A percentile compares a stretch with the other conserved stretches of the same genome.
These are phyloP conservation scores for Danio jaintianensis DNA, from an alignment of 2,797 vertebrate species.

Conservation along the genomic window DNA sequence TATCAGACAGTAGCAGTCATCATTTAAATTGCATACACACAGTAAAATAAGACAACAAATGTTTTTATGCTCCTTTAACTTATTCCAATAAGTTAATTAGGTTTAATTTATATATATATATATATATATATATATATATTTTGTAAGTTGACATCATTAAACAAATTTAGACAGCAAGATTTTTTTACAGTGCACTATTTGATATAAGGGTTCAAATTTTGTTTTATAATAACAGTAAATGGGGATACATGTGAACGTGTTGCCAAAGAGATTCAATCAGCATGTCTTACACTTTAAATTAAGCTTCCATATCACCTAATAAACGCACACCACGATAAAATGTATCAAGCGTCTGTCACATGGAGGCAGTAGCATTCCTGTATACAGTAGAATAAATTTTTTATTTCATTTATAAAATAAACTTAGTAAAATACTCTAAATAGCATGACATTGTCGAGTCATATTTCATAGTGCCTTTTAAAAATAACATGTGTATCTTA, in stretches of 20 bases:
- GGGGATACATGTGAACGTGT: not conserved
- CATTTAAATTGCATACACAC: too few species aligned
- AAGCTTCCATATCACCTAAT: too few species aligned
- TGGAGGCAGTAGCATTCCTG: not conserved
- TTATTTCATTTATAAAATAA: not conserved
- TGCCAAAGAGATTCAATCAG: not conserved
- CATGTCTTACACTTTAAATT: not conserved
- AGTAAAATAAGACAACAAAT: too few species aligned
- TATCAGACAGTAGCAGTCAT: not conserved
- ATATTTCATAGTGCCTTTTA: slow-evolving; percentile 12
- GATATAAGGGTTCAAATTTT: too few species aligned
- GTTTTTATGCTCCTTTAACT: too few species aligned
- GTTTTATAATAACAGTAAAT: not conserved
- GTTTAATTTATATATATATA: too few species aligned
- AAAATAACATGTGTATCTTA: slow-evolving; percentile 22
- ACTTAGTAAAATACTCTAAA: slow-evolving; percentile 3
- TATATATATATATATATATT: too few species aligned
- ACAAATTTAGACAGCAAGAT: too few species aligned
- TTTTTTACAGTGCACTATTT: too few species aligned
- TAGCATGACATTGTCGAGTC: not conserved
- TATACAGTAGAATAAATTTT: not conserved
- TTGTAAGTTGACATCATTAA: not conserved
- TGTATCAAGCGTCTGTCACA: not conserved
- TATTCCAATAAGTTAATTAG: too few species aligned
- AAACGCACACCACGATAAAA: not conserved